A percentile compares a stretch with the other conserved stretches of the same genome.
These are phyloP conservation scores for Calosoma granatense DNA, from an alignment of 1,140 invertebrate species.

Conservation along the genomic window DNA sequence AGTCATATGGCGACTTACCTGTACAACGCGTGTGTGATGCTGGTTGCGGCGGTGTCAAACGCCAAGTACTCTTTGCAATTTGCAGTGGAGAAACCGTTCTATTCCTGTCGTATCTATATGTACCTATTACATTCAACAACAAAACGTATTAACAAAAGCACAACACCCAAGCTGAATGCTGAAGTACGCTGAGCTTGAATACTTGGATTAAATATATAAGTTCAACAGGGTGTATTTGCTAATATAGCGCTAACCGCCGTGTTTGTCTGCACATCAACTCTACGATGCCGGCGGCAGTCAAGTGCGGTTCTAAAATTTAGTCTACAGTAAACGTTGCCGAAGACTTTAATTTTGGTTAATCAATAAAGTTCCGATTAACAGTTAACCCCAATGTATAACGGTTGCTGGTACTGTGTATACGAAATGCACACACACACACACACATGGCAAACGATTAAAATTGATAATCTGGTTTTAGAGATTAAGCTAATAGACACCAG, in stretches of 20 bases:
- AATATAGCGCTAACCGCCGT: background rate
- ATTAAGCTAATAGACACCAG: no score
- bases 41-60: background rate
- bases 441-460: background rate
- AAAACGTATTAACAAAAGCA: background rate
- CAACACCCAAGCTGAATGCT: background rate
- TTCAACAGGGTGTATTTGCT: background rate
- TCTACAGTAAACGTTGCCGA: background rate
- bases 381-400: background rate
- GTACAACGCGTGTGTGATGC: background rate
- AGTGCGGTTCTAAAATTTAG: conserved; percentile 4
- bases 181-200: background rate
- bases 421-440: no score
- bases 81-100: background rate
- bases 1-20: background rate
- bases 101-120: background rate
- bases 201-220: background rate
- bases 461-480: no score
- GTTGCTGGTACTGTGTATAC: no score
- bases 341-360: conserved; percentile 3
- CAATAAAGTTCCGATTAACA: background rate
- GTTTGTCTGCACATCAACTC: background rate
- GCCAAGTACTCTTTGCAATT: background rate
- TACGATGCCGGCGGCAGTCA: background rate
- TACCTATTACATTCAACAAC: background rate